These are phyloP conservation scores for Stenchaetothrips biformis DNA, from an alignment of 2,888 invertebrate species.

Conservation along the genomic window DNA sequence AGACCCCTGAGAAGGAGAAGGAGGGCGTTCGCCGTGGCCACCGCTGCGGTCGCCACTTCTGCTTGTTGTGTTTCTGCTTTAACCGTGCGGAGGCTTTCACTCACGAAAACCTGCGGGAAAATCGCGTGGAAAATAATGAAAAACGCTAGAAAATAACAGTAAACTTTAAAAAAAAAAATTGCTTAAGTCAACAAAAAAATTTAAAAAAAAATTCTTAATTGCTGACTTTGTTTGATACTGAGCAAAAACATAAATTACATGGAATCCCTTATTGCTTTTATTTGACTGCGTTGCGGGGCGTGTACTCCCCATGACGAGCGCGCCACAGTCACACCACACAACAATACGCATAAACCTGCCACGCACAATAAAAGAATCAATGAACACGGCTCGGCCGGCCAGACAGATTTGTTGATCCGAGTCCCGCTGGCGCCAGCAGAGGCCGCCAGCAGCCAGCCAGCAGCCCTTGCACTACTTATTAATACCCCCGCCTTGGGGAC, in stretches of 20 bases:
- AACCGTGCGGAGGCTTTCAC: background rate
- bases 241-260: background rate
- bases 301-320: background rate
- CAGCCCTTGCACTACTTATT: constrained; percentile 6
- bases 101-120: background rate
- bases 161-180: background rate
- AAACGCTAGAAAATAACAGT: background rate
- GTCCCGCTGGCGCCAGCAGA: background rate
- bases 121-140: background rate
- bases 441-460: background rate
- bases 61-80: background rate
- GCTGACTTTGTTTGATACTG: background rate
- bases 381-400: background rate
- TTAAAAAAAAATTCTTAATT: background rate
- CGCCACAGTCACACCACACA: background rate
- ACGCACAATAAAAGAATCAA: background rate
- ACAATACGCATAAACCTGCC: background rate
- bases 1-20: no score
- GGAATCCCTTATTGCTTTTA: background rate
- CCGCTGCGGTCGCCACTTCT: background rate
- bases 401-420: background rate
- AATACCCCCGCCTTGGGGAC: background rate
- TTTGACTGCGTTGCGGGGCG: background rate
- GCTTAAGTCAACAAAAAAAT: background rate
- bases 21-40: background rate